Evolutionary conservation across 2,797 vertebrate species (phyloP).

Genomic region (Phylloscopus collybita): DNA sequence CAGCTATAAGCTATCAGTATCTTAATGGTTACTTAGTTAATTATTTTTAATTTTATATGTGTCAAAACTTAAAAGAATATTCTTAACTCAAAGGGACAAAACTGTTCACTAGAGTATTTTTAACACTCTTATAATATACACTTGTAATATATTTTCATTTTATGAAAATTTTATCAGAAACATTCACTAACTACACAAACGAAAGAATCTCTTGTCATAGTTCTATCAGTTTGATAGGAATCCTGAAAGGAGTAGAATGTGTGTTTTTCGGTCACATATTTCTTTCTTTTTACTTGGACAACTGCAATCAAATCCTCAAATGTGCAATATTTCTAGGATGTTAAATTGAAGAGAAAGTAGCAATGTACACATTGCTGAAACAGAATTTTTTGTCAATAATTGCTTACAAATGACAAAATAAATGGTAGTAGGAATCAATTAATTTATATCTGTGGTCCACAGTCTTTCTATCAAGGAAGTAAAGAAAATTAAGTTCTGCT

Average conservation of each 20-base stretch:
- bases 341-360: not conserved
- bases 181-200: not conserved
- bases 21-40: not conserved
- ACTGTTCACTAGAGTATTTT: not conserved
- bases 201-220: not conserved
- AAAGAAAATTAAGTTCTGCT: not conserved
- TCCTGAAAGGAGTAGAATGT: not conserved
- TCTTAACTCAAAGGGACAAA: not conserved
- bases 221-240: rapidly evolving
- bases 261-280: not conserved
- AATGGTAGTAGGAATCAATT: not conserved
- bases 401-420: not conserved
- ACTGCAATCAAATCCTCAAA: not conserved
- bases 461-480: not conserved
- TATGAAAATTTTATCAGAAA: not conserved
- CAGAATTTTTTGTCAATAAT: not conserved
- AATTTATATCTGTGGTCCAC: not conserved
- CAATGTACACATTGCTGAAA: not conserved
- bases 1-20: not conserved
- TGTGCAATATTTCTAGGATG: not conserved
- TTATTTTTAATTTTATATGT: not conserved
- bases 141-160: not conserved
- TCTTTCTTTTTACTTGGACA: not conserved
- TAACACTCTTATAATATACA: too few species aligned
- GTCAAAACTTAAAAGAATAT: not conserved